Base-by-base conservation (phyloP, 2,797 vertebrate genomes). In the Dendrocincla fuliginosa region DNA sequence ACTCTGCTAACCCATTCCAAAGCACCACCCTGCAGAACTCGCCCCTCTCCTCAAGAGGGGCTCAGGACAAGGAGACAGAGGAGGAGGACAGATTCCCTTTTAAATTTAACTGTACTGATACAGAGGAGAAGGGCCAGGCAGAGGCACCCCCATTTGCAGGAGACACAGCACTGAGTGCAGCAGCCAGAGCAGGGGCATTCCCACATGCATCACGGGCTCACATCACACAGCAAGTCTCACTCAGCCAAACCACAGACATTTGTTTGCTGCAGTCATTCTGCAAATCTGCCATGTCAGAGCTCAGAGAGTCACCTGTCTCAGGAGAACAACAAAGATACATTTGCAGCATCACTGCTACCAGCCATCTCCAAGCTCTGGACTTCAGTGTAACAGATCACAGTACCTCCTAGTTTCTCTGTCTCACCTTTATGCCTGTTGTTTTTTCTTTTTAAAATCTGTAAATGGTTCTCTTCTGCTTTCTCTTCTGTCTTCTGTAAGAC, bases 341-440 rank as follows among this genome's bases (percentile, higher is more conserved):
- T 7, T 69, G 44, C 68, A 90, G 64, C 49, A 76, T 10, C 5
- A 1, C 22, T 70, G 65, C 61, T 49, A 12, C 9, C 81, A 63
- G 41, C 20, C n/a, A 24, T 6, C 78, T 53, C 68, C 46, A 42
- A 16, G 49, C 60, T 57, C 89, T 68, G 63, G 28, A 24, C 32
- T 76, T 59, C 56, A 57, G 1, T 8, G 0, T 5, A n/a, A 52
- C 3, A 25, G 25, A 76, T 9, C 46, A 33, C 17, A 39, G 46
- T 3, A 55, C 19, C 64, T 77, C 49, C 39, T 4, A 25, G 25
- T 0, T 76, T 49, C 30, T 52, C 68, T 65, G 55, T 32, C 80
- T 18, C 67, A 97, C 97, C 97, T 97, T 97, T 97, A 68, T 95
- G 95, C 50, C 81, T 93, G 60, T 87, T 91, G 41, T 71, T 94